phyloP scores from a whole-genome alignment of 2,113 vertebrate species.

The Phyllopteryx taeniolatus region DNA sequence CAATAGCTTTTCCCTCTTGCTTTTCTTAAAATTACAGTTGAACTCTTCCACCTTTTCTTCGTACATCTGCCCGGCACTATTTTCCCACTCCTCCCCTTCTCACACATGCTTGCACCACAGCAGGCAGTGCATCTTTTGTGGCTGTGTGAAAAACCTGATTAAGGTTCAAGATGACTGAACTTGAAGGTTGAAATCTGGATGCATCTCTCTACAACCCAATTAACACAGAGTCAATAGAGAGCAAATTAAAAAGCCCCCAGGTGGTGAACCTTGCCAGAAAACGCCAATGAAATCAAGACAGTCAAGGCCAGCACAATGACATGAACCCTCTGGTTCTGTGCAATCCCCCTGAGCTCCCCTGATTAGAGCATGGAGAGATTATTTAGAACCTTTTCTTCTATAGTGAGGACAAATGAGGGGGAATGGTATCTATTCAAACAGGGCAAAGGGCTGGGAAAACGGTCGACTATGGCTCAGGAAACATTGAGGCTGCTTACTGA shows the following conservation, averaged over 20 bases:
- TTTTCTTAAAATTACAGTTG: slow-evolving; percentile 9
- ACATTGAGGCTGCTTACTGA: slow-evolving; percentile 66
- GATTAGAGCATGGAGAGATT: slow-evolving; percentile 69
- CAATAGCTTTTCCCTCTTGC: neutral
- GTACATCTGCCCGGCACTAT: slow-evolving; percentile 7
- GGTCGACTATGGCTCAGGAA: slow-evolving; percentile 45
- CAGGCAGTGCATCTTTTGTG: slow-evolving; percentile 52
- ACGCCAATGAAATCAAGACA: slow-evolving; percentile 63
- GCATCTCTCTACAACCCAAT: slow-evolving; percentile 73
- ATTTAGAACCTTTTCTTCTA: slow-evolving; percentile 63
- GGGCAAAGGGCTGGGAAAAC: slow-evolving; percentile 67
- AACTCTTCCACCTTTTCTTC: neutral
- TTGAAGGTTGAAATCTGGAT: slow-evolving; percentile 63
- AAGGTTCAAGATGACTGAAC: slow-evolving; percentile 68
- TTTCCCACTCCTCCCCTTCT: slow-evolving; percentile 39
- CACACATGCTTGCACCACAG: slow-evolving; percentile 16
- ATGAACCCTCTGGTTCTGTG: slow-evolving; percentile 34
- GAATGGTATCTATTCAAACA: slow-evolving; percentile 61
- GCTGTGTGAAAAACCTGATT: slow-evolving; percentile 61
- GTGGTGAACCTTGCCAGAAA: slow-evolving; percentile 61
- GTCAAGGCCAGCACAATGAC: slow-evolving; percentile 70
- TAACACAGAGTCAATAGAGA: slow-evolving; percentile 76
- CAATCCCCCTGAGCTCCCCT: slow-evolving; percentile 44
- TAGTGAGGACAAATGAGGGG: slow-evolving; percentile 55
- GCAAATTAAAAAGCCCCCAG: slow-evolving; percentile 76